Evolutionary conservation across 2,888 invertebrate species (phyloP).

Genomic region (Ectemnius continuus): DNA sequence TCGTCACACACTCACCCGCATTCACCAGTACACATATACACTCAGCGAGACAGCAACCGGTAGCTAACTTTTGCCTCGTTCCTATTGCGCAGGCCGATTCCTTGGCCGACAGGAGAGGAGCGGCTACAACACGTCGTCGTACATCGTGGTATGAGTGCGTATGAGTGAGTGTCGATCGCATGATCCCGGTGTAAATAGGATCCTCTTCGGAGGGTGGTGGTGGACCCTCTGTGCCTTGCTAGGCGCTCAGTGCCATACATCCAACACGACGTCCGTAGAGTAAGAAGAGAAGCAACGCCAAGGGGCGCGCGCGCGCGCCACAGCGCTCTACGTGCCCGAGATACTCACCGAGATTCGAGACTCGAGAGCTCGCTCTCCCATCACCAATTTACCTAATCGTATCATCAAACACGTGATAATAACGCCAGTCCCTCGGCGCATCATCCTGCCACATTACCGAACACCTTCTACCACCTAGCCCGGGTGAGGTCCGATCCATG

Average conservation of each 20-base stretch:
- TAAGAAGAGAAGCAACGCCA: neutral
- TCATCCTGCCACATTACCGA: too few relatives aligned
- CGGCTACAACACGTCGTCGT: neutral
- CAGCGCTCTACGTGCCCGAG: neutral
- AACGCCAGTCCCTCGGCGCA: too few relatives aligned
- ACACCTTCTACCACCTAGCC: too few relatives aligned
- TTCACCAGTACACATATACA: neutral
- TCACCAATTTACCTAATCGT: too few relatives aligned
- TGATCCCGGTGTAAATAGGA: slow-evolving; percentile 30
- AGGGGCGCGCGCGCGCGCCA: neutral
- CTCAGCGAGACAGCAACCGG: neutral
- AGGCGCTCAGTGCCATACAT: slow-evolving; percentile 43
- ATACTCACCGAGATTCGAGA: too few relatives aligned
- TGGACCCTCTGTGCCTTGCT: slow-evolving; percentile 3
- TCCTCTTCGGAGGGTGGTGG: neutral
- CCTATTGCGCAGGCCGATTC: slow-evolving; percentile 54
- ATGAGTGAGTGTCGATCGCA: slow-evolving; percentile 20
- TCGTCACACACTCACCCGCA: slow-evolving; percentile 8
- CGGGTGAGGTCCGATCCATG: too few relatives aligned
- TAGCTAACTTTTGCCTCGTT: slow-evolving; percentile 44
- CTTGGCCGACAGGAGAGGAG: slow-evolving; percentile 11
- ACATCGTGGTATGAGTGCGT: neutral
- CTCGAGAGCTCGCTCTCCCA: too few relatives aligned
- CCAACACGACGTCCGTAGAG: slow-evolving; percentile 8
- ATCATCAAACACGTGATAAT: too few relatives aligned